These are phyloP conservation scores for Itoplectis maculator DNA, from an alignment of 2,888 invertebrate genomes.

Conservation along the genomic window DNA sequence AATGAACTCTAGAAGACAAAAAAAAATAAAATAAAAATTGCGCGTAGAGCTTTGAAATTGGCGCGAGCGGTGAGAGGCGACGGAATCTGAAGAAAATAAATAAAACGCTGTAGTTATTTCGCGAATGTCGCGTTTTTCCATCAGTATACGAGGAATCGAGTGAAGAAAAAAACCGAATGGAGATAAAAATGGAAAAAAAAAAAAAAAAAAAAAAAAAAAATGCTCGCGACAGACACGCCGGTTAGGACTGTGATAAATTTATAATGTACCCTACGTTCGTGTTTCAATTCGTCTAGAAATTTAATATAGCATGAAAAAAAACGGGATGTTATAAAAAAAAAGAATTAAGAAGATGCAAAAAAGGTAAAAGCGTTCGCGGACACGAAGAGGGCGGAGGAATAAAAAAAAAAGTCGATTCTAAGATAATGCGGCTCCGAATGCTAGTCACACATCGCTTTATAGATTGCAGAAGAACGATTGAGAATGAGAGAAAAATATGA, in stretches of 20 bases:
- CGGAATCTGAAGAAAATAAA: constrained; percentile 25
- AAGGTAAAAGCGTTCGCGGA: constrained; percentile 37
- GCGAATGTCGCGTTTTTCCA: constrained; percentile 52
- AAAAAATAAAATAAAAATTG: constrained; percentile 16
- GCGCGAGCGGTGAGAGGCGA: constrained; percentile 33
- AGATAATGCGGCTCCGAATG: constrained; percentile 50
- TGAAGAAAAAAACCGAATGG: no score
- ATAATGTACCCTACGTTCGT: constrained; percentile 64
- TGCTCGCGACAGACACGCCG: constrained; percentile 66
- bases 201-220: constrained; percentile 32
- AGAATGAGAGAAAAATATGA: constrained; percentile 52
- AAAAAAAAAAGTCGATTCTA: constrained; percentile 1
- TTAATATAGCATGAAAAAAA: constrained; percentile 38
- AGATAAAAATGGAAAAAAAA: constrained; percentile 8
- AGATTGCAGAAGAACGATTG: constrained; percentile 33
- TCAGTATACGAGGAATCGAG: constrained; percentile 59
- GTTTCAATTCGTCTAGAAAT: constrained; percentile 63
- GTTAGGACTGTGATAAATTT: constrained; percentile 75
- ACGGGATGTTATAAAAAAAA: constrained; percentile 39
- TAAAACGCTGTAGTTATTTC: constrained; percentile 50
- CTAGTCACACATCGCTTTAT: constrained; percentile 66
- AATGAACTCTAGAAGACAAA: constrained; percentile 37
- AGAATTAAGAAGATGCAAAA: constrained; percentile 8
- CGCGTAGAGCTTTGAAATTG: constrained; percentile 64
- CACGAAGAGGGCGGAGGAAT: not conserved